phyloP scores from a whole-genome alignment of 2,888 invertebrate genomes.

The Pristionchus mayeri region DNA sequence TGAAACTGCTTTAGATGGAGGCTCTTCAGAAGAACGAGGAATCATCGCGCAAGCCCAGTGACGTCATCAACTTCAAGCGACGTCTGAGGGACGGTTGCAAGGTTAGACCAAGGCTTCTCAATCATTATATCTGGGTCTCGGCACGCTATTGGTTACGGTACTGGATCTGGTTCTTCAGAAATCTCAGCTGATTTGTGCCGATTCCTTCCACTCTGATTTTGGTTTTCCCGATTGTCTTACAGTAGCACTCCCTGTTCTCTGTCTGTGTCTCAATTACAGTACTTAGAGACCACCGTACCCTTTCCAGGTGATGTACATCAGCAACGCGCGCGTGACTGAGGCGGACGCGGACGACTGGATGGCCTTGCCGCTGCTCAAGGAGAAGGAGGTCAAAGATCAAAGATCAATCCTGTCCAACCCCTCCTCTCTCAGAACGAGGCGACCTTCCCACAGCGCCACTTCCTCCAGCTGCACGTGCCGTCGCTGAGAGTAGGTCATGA shows the following conservation, averaged over 20 bases:
- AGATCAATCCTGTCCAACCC: neutral
- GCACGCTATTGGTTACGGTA: too few species aligned
- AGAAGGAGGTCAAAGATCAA: neutral
- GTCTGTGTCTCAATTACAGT: neutral
- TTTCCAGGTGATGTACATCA: constrained; percentile 5
- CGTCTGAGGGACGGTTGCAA: constrained; percentile 8
- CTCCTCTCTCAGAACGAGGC: neutral
- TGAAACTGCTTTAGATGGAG: too few species aligned
- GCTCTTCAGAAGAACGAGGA: neutral
- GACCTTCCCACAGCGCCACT: neutral
- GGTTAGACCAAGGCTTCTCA: neutral
- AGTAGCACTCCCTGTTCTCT: too few species aligned
- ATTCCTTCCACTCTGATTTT: too few species aligned
- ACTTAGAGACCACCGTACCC: too few species aligned
- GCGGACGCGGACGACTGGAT: constrained; percentile 5
- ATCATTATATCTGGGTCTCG: too few species aligned
- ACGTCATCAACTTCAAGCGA: neutral
- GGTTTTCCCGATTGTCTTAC: too few species aligned
- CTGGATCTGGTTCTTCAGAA: too few species aligned
- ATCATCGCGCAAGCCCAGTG: neutral
- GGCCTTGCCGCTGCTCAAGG: neutral
- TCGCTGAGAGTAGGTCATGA: neutral
- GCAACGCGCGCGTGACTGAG: constrained; percentile 3
- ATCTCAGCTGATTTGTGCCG: too few species aligned
- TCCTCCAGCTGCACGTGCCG: constrained; percentile 34